Base-by-base conservation (phyloP, 2,888 invertebrate species). In the Agriotes lineatus region DNA sequence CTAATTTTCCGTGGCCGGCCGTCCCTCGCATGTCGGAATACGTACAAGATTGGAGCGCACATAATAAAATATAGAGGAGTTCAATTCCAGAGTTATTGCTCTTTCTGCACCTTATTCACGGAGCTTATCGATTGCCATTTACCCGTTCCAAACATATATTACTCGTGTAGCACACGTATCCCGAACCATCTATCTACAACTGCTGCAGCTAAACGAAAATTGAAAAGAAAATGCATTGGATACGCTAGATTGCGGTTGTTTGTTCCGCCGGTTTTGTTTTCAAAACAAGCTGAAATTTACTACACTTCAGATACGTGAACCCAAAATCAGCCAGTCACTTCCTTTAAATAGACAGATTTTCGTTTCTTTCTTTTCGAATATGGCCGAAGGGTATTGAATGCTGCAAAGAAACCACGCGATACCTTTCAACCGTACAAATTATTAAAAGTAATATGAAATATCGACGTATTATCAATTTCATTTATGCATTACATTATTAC, bases 61-160 rank as follows among this genome's bases (percentile, higher is more conserved):
- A 60, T 72, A 72, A 70, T 70, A 72, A 72, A 72, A 72, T 72
- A 70, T 70, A 70, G 65, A 72, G 58, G 59, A 70, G 70, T 73
- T 72, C 74, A 73, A 74, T 75, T 71, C 61, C 64, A 70, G 67
- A 73, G 73, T 75, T 75, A 75, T 75, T 74, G 74, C 75, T 75
- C 74, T 74, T 74, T 74, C 74, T 71, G 68, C 74, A 74, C 75
- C 75, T 74, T 74, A 74, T 75, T 74, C 74, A 66, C 69, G 63
- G 57, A 72, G 67, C 73, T 75, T 74, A 77, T 77, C 77, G 77
- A 77, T 77, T 72, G 75, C 75, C 74, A 75, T 75, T 77, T 77
- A 74, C 75, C 59, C 71, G 67, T 72, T 73, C 62, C 72, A 66
- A 72, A 73, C 74, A 73, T 74, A 76, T 73, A 75, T 73, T 75